Conservation (phyloP, 1,140 invertebrate genomes). For the Lasaia peninsularis region DNA sequence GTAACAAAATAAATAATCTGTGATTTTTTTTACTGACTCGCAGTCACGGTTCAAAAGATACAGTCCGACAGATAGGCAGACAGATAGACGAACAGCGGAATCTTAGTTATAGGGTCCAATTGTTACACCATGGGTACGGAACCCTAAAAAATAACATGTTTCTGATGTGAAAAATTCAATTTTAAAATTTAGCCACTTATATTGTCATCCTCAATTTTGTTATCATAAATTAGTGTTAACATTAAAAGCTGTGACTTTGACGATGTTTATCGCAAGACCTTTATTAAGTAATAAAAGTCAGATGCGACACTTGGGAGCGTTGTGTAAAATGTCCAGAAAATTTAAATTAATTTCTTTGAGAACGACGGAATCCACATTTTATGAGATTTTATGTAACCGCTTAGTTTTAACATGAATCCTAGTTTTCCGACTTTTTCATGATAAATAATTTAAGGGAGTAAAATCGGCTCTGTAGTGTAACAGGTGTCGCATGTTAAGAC, state of each 20-base stretch:
- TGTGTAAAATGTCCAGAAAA: constrained; percentile 6
- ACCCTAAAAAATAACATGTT: neutral
- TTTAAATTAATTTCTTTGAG: constrained; percentile 1
- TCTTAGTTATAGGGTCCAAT: no score
- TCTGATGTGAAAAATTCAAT: neutral
- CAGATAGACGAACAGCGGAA: no score
- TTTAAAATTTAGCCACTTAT: neutral
- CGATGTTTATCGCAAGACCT: constrained; percentile 14
- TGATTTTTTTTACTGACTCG: no score
- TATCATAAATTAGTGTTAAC: constrained; percentile 6
- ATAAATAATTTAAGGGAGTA: no score
- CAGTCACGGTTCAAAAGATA: no score
- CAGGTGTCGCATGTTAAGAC: no score
- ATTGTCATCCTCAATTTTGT: constrained; percentile 1
- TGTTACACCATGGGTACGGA: no score
- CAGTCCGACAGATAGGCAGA: no score
- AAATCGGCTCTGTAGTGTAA: no score
- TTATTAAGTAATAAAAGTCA: constrained; percentile 15
- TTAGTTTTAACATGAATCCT: neutral
- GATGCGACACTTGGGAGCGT: constrained; percentile 1
- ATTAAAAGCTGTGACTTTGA: constrained; percentile 10
- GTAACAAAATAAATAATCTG: no score
- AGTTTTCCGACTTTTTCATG: no score
- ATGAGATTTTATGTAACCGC: neutral
- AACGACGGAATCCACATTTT: neutral